Evolutionary conservation across 2,113 vertebrate genomes (phyloP).

Genomic region (Neodontobutis hainanensis): DNA sequence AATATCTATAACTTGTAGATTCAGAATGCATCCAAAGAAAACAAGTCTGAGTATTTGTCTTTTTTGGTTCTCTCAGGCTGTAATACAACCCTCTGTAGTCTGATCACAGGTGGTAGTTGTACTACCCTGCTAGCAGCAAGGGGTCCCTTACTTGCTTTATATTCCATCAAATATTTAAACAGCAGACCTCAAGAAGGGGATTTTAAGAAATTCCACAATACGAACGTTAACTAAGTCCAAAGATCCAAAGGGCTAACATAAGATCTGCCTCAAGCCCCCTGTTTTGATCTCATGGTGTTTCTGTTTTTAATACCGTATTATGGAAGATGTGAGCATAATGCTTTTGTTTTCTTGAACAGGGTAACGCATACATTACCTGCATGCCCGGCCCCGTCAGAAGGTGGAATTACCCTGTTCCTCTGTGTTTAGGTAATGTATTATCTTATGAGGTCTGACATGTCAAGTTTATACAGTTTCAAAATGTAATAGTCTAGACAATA

Average conservation of each 20-base stretch:
- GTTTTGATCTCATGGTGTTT: conserved; percentile 24
- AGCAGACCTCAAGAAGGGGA: conserved; percentile 18
- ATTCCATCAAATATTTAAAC: conserved; percentile 49
- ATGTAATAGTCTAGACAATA: conserved; percentile 22
- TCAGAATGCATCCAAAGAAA: not conserved
- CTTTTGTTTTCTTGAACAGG: conserved; percentile 77
- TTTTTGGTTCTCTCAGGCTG: conserved; percentile 19
- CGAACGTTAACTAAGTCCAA: conserved; percentile 23
- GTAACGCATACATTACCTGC: conserved; percentile 95
- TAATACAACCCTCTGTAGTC: conserved; percentile 22
- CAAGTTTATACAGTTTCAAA: conserved; percentile 32
- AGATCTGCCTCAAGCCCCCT: conserved; percentile 16
- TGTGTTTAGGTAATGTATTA: conserved; percentile 89
- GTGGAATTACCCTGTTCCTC: conserved; percentile 97
- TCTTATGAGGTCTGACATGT: conserved; percentile 24
- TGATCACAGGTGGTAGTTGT: conserved; percentile 15
- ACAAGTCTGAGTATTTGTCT: conserved; percentile 18
- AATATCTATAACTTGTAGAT: conserved; percentile 1
- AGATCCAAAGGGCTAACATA: conserved; percentile 10
- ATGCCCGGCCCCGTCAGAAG: conserved; percentile 98
- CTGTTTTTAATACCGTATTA: conserved; percentile 1
- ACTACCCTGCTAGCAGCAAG: conserved; percentile 21
- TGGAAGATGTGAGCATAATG: conserved; percentile 22
- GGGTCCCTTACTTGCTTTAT: conserved; percentile 7
- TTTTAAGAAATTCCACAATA: conserved; percentile 25